Conservation (phyloP, 2,797 vertebrate species). For the Pangasius djambal region DNA sequence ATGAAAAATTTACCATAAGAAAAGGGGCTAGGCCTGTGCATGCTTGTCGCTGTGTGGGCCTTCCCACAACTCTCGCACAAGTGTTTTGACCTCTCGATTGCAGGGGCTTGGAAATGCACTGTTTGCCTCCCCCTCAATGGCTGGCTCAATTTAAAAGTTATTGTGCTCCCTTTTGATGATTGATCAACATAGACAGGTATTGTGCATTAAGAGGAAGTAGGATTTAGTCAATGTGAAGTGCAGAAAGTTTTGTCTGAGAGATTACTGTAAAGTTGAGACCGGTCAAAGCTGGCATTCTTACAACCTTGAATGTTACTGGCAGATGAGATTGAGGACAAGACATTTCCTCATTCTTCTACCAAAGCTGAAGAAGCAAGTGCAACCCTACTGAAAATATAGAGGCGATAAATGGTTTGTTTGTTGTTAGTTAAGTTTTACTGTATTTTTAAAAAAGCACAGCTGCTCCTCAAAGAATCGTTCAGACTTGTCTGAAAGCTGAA, state of each 20-base stretch:
- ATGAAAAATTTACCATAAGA: constrained; percentile 76
- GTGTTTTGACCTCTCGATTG: constrained; percentile 56
- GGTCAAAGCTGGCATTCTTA: constrained; percentile 2
- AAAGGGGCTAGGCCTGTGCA: constrained; percentile 73
- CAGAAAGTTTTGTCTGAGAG: constrained; percentile 71
- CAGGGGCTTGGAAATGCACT: constrained; percentile 48
- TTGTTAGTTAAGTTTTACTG: not conserved
- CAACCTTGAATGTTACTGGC: not conserved
- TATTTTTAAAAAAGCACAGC: constrained; percentile 3
- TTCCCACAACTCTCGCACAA: constrained; percentile 74
- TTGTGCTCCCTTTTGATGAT: constrained; percentile 34
- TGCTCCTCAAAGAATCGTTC: constrained; percentile 1
- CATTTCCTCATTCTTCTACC: not conserved
- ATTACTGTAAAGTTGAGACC: constrained; percentile 62
- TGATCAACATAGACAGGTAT: constrained; percentile 62
- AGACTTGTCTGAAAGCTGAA: constrained; percentile 17
- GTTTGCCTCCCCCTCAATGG: constrained; percentile 36
- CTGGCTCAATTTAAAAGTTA: constrained; percentile 44
- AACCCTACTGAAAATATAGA: not conserved
- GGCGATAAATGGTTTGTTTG: not conserved
- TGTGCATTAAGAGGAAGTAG: constrained; percentile 58
- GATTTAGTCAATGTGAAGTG: constrained; percentile 57
- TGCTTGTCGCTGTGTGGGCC: constrained; percentile 70
- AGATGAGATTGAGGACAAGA: not conserved
- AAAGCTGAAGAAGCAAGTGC: not conserved